Evolutionary conservation across 2,888 invertebrate genomes (phyloP), one percentile per base, ranked within the genome.

Genomic region (Amphipyra berbera): DNA sequence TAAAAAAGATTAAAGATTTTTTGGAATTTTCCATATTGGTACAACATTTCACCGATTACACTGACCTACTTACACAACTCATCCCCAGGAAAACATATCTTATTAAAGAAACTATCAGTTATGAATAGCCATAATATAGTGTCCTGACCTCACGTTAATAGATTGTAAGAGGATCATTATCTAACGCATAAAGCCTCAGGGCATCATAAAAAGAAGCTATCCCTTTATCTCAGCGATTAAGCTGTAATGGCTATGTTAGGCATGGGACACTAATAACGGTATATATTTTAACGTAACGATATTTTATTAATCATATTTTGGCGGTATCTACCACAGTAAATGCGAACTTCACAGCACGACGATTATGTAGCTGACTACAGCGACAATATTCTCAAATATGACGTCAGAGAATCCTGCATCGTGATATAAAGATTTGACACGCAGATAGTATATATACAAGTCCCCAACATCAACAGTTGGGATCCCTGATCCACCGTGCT

Each of bases 171-270:
- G 71, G 57, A 74, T 73, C 73, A 75, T 75, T 79, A 73, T 76
- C 72, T 58, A 47, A 60, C 33, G 50, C 61, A 65, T 72, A 75
- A 74, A 76, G 68, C 70, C 64, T 54, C 53, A 14, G 54, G 61
- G 61, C 60, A 71, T 74, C 79, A 75, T 81, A 78, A 81, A 78
- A 79, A 81, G 70, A 69, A 68, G 73, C 61, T 48, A 72, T 67
- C 65, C 76, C 68, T 78, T 81, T 81, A 78, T 81, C 79, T 72
- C 54, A 49, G 44, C 76, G 71, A 81, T 76, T 73, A 73, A 70
- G 61, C 67, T 47, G 50, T 76, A 77, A 81, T 75, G 70, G 65
- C 55, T 41, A 46, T 60, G 21, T 45, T 72, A 61, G 75, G 69
- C 49, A 61, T 47, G 79, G 61, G 67, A 72, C 77, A 52, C 9